Base-by-base conservation (phyloP, 2,888 invertebrate genomes). In the Campoletis raptor region DNA sequence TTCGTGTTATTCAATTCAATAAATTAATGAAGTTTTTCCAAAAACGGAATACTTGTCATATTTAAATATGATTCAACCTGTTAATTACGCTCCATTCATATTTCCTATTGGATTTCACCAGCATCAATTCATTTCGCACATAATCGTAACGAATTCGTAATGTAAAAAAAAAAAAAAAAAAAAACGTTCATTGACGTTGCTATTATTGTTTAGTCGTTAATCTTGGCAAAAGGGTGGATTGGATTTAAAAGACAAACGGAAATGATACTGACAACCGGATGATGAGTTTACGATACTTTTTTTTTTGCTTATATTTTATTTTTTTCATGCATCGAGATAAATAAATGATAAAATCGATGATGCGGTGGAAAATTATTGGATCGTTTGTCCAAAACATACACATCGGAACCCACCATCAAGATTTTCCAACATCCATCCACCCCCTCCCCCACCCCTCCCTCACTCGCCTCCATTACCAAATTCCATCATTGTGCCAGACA, bases 401-500 rank as follows among this genome's bases (percentile, higher is more conserved):
- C 30, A 24, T 48, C 40, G 70, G n/a, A 9, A 66, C 30, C 42
- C 18, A 36, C 30, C 4, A 48, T 18, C 45, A 66, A 81, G 37
- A n/a, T 81, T 81, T 72, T 45, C n/a, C 36, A 36, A 69, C n/a
- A 21, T 12, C 24, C n/a, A 15, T 7, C 61, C 30, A 3, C 30
- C 0, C 10, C 24, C 12, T 12, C 1, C 5, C 5, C 57, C 5
- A 3, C 12, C 24, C 8, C 8, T n/a, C 3, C 48, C 18, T 12
- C 40, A n/a, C n/a, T n/a, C 30, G 12, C 52, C 37, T 12, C 70
- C 42, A 66, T 42, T 54, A 45, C 88, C 88, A 89, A 92, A 93
- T 92, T 91, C 92, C 91, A 92, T 93, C 91, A 93, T 93, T 92
- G 92, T 92, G 91, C 91, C 90, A 90, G 91, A 93, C 92, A 93